These are phyloP conservation scores for Stegostoma tigrinum DNA, from an alignment of 2,113 vertebrate species.

Conservation along the genomic window DNA sequence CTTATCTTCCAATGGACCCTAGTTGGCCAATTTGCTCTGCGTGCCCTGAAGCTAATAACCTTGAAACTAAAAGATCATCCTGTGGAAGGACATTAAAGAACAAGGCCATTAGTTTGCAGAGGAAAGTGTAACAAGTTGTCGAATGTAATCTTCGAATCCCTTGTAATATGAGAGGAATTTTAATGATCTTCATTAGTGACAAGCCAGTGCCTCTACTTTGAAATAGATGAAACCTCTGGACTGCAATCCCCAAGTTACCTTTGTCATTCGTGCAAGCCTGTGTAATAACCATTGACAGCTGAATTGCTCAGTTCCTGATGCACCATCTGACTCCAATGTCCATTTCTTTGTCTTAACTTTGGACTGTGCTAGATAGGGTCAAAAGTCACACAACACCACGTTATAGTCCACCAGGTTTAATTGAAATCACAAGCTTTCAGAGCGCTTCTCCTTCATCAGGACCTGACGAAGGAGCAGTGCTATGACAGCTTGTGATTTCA, in stretches of 20 bases:
- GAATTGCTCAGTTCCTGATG: not conserved
- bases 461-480: no score
- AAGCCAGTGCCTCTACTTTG: not conserved
- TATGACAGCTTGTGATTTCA: no score
- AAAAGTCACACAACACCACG: no score
- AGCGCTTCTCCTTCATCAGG: no score
- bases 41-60: not conserved
- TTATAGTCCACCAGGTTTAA: no score
- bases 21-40: no score
- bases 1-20: not conserved
- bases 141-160: not conserved
- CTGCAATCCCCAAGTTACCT: not conserved
- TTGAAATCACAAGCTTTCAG: no score
- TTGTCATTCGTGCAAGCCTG: not conserved
- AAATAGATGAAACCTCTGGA: not conserved
- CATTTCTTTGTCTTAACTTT: not conserved
- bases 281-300: not conserved
- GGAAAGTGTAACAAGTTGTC: not conserved
- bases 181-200: not conserved
- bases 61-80: not conserved
- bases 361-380: no score
- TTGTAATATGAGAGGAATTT: not conserved
- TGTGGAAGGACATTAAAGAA: not conserved
- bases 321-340: not conserved
- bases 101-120: not conserved